Evolutionary conservation across 2,113 vertebrate species (phyloP), one percentile per base, ranked within the genome.

Genomic region (Cettia cetti): DNA sequence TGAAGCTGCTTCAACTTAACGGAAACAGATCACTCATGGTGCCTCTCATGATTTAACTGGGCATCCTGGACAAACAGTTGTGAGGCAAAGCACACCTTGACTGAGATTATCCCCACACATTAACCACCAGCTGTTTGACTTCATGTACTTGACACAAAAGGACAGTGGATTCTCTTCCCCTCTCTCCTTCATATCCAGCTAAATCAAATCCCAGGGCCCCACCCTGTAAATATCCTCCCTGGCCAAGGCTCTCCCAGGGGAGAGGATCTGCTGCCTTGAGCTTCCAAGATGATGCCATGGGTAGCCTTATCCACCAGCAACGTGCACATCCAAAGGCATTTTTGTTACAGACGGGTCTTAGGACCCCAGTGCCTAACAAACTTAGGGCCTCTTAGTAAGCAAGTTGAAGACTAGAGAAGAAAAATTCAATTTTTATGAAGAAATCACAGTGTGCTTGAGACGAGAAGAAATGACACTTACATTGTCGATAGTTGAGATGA

Each of bases 401-500:
- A 52, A 70, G 28, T 0, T 66, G 80, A 80, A 84, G 44, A 60
- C 26, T 66, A 28, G 9, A 80, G 49, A 71, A 88, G 30, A 71
- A 8, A 37, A 57, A 20, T 8, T 65, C 27, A 7, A 7, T 39
- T 74, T 65, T 78, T 49, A 66, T 27, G 57, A 61, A 90, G 65
- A 59, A 74, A 81, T 15, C 16, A 11, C 22, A 30, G 33, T 27
- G 30, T 71, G 37, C 35, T 37, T 42, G 19, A 31, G 35, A 40
- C 5, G 21, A 74, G 56, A 30, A 80, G 45, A 47, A 82, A 21
- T 2, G 24, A 10, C 39, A 98, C 98, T 98, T 76, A 98, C 98
- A 76, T 97, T 98, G 92, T 98, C 97, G 4, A 98, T 98, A 60
- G 98, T 98, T 33, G 98, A 87, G 28, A 98, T 91, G 77, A 98